These are phyloP conservation scores for Diaprepes abbreviatus DNA, from an alignment of 2,888 invertebrate genomes.

Conservation along the genomic window DNA sequence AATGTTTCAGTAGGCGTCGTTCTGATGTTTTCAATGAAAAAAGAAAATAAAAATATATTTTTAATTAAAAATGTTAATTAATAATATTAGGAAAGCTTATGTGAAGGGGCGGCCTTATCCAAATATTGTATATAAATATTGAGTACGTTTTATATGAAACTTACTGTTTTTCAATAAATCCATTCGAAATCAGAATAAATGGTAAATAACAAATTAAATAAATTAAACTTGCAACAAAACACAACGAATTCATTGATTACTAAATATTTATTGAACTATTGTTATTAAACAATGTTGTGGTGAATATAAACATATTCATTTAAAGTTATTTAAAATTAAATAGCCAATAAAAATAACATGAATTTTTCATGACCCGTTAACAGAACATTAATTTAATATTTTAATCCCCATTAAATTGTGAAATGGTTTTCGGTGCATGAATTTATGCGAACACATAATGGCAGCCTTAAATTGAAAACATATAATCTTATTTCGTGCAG, in stretches of 20 bases:
- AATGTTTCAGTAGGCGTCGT: no score
- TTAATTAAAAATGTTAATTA: no score
- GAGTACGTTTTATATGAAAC: no score
- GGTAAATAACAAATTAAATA: background rate
- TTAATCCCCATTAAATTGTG: slow-evolving; percentile 25
- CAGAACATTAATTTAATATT: slow-evolving; percentile 35
- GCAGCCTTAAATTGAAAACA: slow-evolving; percentile 26
- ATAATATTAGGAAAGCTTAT: no score
- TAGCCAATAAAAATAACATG: slow-evolving; percentile 34
- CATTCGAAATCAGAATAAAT: background rate
- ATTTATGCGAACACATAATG: slow-evolving; percentile 30
- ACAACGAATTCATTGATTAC: background rate
- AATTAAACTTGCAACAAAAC: background rate
- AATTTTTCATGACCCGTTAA: slow-evolving; percentile 31
- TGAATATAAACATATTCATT: slow-evolving; percentile 29
- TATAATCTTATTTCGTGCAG: slow-evolving; percentile 31
- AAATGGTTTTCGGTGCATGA: slow-evolving; percentile 21
- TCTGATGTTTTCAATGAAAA: no score
- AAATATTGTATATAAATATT: no score
- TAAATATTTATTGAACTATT: slow-evolving; percentile 2
- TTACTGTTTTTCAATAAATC: no score
- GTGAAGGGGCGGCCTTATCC: no score
- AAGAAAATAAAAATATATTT: no score
- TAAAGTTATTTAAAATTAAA: slow-evolving; percentile 32
- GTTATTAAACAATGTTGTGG: slow-evolving; percentile 17